Percentiles rank a stretch among this genome's conserved stretches.
Conservation (phyloP, 2,888 invertebrate genomes). For the Entomobrya multifasciata region DNA sequence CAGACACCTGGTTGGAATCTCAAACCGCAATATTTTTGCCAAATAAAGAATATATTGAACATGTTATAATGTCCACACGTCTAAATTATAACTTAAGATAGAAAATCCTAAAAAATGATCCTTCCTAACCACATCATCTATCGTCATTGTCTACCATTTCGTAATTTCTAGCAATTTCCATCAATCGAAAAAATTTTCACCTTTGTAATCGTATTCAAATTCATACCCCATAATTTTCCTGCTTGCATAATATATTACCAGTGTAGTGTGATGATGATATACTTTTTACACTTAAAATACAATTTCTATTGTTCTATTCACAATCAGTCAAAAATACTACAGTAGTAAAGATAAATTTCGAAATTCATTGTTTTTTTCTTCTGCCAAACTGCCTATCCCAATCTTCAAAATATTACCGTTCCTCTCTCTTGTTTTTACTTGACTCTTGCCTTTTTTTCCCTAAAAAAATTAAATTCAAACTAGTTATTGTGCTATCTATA, state of each 20-base stretch:
- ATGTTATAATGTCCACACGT: too few species aligned
- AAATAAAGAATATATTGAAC: too few species aligned
- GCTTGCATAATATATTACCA: too few species aligned
- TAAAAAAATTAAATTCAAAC: conserved; percentile 49
- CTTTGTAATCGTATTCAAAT: background rate
- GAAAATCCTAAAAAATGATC: too few species aligned
- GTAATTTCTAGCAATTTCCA: conserved; percentile 20
- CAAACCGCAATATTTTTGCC: too few species aligned
- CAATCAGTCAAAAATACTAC: background rate
- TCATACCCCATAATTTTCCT: conserved; percentile 10
- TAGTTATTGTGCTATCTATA: background rate
- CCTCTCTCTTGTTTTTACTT: conserved; percentile 38
- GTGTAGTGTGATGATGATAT: too few species aligned
- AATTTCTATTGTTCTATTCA: background rate
- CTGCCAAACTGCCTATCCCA: conserved; percentile 56
- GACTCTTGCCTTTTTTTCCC: conserved; percentile 12
- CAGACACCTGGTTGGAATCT: too few species aligned
- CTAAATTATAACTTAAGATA: too few species aligned
- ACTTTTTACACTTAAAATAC: background rate
- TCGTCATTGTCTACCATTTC: too few species aligned
- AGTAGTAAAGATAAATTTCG: conserved; percentile 21
- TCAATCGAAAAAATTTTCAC: conserved; percentile 19
- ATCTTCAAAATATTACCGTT: conserved; percentile 32
- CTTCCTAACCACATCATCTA: too few species aligned
- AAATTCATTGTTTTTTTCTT: conserved; percentile 6